phyloP scores from a whole-genome alignment of 23 tunicate species.

The Botrylloides violaceus region DNA sequence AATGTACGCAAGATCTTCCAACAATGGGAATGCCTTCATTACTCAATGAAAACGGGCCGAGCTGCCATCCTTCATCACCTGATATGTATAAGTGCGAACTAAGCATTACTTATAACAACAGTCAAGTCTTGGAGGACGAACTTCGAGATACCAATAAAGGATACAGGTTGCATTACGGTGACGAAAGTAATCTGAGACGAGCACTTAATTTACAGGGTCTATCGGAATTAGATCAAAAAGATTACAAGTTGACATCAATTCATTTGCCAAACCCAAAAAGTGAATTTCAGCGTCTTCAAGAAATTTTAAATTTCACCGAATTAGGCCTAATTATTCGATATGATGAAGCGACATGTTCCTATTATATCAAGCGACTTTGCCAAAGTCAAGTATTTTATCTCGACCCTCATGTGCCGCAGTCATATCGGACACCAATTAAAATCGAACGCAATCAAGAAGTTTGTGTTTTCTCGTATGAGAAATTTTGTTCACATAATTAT shows the following conservation, averaged over 20 bases:
- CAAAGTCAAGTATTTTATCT: conserved; percentile 18
- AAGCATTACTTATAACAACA: neutral
- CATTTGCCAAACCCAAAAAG: neutral
- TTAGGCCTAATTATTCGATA: conserved; percentile 2
- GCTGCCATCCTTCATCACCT: neutral
- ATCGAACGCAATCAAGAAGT: conserved; percentile 7
- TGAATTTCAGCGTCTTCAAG: neutral
- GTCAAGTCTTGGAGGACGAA: neutral
- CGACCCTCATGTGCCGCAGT: neutral
- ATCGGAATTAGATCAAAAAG: neutral
- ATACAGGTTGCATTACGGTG: conserved; percentile 7
- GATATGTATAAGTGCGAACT: neutral
- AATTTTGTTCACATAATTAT: neutral
- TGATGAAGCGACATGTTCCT: neutral
- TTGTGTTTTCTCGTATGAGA: conserved; percentile 21
- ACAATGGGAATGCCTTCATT: neutral
- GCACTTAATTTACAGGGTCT: neutral
- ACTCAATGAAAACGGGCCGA: neutral
- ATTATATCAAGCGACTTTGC: conserved; percentile 9
- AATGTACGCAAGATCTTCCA: neutral
- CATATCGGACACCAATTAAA: conserved; percentile 11
- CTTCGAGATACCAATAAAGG: neutral
- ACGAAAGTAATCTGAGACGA: neutral
- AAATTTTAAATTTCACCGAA: neutral
- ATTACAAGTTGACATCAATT: neutral